Base-by-base conservation (phyloP, 2,888 invertebrate genomes). In the Pterobdella sp. region DNA sequence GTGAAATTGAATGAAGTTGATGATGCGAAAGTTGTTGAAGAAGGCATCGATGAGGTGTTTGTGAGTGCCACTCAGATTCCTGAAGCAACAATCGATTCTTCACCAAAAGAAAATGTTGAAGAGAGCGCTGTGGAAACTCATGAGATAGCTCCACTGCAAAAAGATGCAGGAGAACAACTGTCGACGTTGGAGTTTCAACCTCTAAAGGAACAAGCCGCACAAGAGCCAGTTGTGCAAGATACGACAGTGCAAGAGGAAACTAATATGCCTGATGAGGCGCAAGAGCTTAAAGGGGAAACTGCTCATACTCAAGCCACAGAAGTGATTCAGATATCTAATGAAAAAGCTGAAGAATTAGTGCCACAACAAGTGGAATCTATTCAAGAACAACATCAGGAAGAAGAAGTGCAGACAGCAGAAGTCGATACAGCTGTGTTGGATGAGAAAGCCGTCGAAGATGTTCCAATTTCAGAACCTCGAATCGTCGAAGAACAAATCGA, bases 181-280 rank as follows among this genome's bases (percentile, higher is more conserved):
- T 68, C 68, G 1, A 36, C 68, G 26, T 32, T 68, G 68, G 68
- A 68, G 36, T 68, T 68, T 3, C 18, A 22, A 14, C 26, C 49
- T 29, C 49, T 29, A 32, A 31, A 68, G 31, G n/a, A n/a, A 2
- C 18, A 32, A 1, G 2, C n/a, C n/a, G 34, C 29, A 29, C 68
- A 68, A 36, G 26, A 29, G 3, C n/a, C 26, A 35, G 37, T 36
- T 4, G 34, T 1, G 1, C 32, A 68, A 42, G 49, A 26, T 1
- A 68, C 52, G 2, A 2, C n/a, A 1, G 68, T 22, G 10, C 49
- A 42, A 3, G 4, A 56, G 26, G n/a, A 42, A 42, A 42, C 22
- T 42, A 42, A 42, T 22, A 22, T 42, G 49, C 10, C 7, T 14
- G 49, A 42, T 22, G 10, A 42, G 22, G 49, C 49, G 7, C 49